These are phyloP conservation scores for Poecilia gillii DNA, from an alignment of 2,797 vertebrate genomes.

Conservation along the genomic window DNA sequence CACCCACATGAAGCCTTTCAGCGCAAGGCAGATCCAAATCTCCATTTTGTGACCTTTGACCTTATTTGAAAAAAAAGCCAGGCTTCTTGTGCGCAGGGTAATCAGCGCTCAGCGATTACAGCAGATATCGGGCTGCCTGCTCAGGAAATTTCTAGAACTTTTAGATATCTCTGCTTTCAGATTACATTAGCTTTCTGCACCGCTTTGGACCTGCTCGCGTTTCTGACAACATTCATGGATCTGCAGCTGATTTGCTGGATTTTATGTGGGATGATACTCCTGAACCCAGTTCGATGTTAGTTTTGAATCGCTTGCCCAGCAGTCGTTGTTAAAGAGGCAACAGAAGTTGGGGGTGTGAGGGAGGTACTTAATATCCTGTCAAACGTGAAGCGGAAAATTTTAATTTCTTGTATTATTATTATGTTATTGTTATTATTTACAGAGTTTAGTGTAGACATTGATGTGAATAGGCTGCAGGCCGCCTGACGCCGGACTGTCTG, in stretches of 20 bases:
- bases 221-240: too few relatives aligned
- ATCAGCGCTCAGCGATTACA: background rate
- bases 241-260: too few relatives aligned
- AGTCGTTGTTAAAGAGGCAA: slow-evolving; percentile 1
- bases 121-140: slow-evolving; percentile 9
- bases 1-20: background rate
- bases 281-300: background rate
- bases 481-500: slow-evolving; percentile 46
- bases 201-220: background rate
- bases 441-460: background rate
- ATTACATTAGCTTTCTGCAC: background rate
- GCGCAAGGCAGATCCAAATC: background rate
- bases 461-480: slow-evolving; percentile 1
- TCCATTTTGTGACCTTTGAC: slow-evolving; percentile 8
- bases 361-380: background rate
- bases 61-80: background rate
- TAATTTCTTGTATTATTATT: background rate
- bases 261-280: background rate
- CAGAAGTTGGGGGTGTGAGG: too few relatives aligned
- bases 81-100: background rate
- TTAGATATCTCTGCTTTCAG: background rate
- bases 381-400: background rate
- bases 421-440: background rate
- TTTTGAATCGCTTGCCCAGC: slow-evolving; percentile 4
- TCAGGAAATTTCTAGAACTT: slow-evolving; percentile 27